Conservation (phyloP, 1,140 invertebrate genomes). For the Caenorhabditis tropicalis region DNA sequence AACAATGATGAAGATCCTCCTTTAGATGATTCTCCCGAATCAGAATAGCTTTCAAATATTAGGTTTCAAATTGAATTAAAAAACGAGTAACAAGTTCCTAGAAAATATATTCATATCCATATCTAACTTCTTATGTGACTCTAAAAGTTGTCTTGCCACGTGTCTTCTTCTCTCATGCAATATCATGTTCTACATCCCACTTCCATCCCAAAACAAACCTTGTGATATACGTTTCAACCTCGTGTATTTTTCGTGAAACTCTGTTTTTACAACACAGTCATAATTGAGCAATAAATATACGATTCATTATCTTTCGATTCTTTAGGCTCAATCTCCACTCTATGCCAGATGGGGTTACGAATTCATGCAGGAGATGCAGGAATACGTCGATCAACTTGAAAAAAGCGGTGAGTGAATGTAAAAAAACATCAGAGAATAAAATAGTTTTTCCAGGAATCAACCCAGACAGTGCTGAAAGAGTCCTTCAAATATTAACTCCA, state of each 20-base stretch:
- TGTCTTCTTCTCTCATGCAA: not conserved
- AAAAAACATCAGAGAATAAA: no score
- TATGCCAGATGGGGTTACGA: constrained; percentile 89
- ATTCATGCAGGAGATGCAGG: constrained; percentile 97
- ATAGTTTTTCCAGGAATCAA: not conserved
- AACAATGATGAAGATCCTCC: no score
- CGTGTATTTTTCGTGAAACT: not conserved
- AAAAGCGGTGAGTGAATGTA: constrained; percentile 30
- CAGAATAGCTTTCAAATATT: no score
- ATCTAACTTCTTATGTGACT: not conserved
- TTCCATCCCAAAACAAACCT: not conserved
- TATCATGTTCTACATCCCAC: constrained; percentile 6
- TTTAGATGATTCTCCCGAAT: no score
- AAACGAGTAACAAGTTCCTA: not conserved
- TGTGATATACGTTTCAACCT: constrained; percentile 45
- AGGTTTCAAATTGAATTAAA: no score
- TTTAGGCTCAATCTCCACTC: constrained; percentile 82
- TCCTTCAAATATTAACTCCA: constrained; percentile 17
- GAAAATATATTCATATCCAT: not conserved
- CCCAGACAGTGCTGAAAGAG: not conserved
- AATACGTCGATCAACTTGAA: constrained; percentile 60
- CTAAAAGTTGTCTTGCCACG: constrained; percentile 30
- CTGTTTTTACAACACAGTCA: not conserved
- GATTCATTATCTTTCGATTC: not conserved
- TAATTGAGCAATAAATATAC: constrained; percentile 32